A percentile compares a stretch with the other conserved stretches of the same genome.
Evolutionary conservation across 2,888 invertebrate species (phyloP).

Genomic region (Pasiphila rectangulata): DNA sequence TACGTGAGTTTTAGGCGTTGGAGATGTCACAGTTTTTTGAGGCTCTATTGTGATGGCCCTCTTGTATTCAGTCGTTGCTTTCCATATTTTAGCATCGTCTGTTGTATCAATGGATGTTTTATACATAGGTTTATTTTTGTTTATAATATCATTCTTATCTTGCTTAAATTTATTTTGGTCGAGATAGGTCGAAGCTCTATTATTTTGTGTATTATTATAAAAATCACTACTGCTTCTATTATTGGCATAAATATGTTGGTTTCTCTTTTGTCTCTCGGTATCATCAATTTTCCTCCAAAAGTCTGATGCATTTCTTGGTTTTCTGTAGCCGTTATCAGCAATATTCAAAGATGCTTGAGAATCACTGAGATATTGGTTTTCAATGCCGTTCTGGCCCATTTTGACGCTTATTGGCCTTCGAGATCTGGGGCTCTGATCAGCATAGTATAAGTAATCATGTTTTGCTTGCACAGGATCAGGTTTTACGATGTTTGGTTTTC

Average conservation of each 20-base stretch:
- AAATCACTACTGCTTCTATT: slow-evolving; percentile 67
- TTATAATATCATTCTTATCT: slow-evolving; percentile 52
- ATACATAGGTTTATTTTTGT: slow-evolving; percentile 55
- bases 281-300: slow-evolving; percentile 84
- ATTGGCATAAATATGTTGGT: slow-evolving; percentile 58
- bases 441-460: slow-evolving; percentile 83
- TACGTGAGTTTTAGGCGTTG: slow-evolving; percentile 64
- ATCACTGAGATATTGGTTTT: slow-evolving; percentile 75
- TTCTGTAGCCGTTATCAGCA: slow-evolving; percentile 55
- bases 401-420: slow-evolving; percentile 86
- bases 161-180: slow-evolving; percentile 48
- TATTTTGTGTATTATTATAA: slow-evolving; percentile 48
- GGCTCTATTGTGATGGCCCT: slow-evolving; percentile 65
- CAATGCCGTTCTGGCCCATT: slow-evolving; percentile 65
- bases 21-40: slow-evolving; percentile 54
- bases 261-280: slow-evolving; percentile 65
- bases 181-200: slow-evolving; percentile 44
- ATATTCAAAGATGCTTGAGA: slow-evolving; percentile 65
- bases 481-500: slow-evolving; percentile 59
- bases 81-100: slow-evolving; percentile 72
- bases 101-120: slow-evolving; percentile 58
- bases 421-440: slow-evolving; percentile 87
- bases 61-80: slow-evolving; percentile 74
- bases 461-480: slow-evolving; percentile 65
- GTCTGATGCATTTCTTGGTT: slow-evolving; percentile 79